Base-by-base conservation (phyloP, 2,113 vertebrate genomes). In the Amia ocellicauda region DNA sequence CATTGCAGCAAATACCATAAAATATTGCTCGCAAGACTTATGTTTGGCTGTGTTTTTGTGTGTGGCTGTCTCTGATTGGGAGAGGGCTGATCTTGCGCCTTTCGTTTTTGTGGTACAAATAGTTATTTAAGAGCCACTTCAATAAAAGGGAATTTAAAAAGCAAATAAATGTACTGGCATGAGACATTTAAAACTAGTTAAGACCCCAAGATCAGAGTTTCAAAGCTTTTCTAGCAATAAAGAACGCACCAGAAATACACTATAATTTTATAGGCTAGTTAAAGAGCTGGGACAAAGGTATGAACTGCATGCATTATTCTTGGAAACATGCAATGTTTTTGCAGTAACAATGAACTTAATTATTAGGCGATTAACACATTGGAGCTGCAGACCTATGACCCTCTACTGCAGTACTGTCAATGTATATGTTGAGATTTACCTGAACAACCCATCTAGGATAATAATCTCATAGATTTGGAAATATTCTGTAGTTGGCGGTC, bases 71-170 rank as follows among this genome's bases (percentile, higher is more conserved):
- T n/a, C n/a, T n/a, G n/a, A n/a, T n/a, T n/a, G n/a, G n/a, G n/a
- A n/a, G n/a, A n/a, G n/a, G n/a, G n/a, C n/a, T n/a, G n/a, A n/a
- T n/a, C n/a, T n/a, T n/a, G n/a, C n/a, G n/a, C n/a, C n/a, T 47
- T 47, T 47, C 45, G 13, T 47, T 47, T 47, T 13, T 47, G 45
- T 19, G 45, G 14, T 47, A 54, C 20, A 54, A 23, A 54, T 10
- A 54, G 51, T 22, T 54, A 22, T 22, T 23, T 24, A 24, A 27
- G 24, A 54, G 20, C 51, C 7, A 22, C 51, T 54, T 27, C 23
- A 23, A 54, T 54, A 54, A 54, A 54, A 24, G 5, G 13, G 3
- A 54, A 24, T 24, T 54, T 54, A 54, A 54, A 54, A 54, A 3
- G 22, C 51, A 22, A 54, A 16, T 54, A 24, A 54, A 54, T 54